Evolutionary conservation across 2,888 invertebrate species (phyloP).

Genomic region (Siphlonurus alternatus): DNA sequence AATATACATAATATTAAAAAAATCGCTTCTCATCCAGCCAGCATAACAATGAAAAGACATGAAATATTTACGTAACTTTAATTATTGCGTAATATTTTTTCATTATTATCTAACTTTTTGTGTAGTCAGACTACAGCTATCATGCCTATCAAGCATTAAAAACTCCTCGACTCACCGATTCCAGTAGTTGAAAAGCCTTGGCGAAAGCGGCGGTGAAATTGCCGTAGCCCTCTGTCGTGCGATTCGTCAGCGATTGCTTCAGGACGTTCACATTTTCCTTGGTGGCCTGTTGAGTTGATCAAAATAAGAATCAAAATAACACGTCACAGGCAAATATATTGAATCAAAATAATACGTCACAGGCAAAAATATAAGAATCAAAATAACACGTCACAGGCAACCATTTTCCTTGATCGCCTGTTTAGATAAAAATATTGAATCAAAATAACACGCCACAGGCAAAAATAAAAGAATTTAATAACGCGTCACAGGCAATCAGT

Average conservation of each 20-base stretch:
- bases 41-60: no score
- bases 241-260: slow-evolving; percentile 44
- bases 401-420: slow-evolving; percentile 79
- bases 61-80: no score
- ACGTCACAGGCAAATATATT: neutral
- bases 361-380: neutral
- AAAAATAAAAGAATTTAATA: neutral
- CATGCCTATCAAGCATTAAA: neutral
- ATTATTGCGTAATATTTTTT: no score
- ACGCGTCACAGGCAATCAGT: no score
- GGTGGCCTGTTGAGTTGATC: no score
- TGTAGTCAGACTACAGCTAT: no score
- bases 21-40: no score
- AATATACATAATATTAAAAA: no score
- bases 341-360: neutral
- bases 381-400: no score
- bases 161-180: slow-evolving; percentile 35
- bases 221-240: slow-evolving; percentile 61
- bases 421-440: neutral
- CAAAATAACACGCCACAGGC: neutral
- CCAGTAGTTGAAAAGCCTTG: slow-evolving; percentile 66
- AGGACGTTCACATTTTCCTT: slow-evolving; percentile 62
- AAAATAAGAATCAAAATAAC: slow-evolving; percentile 10
- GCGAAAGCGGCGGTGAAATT: slow-evolving; percentile 68
- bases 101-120: no score